A percentile compares a stretch with the other conserved stretches of the same genome.
These are phyloP conservation scores for Ariopsis seemanni DNA, from an alignment of 2,113 vertebrate species.

Conservation along the genomic window DNA sequence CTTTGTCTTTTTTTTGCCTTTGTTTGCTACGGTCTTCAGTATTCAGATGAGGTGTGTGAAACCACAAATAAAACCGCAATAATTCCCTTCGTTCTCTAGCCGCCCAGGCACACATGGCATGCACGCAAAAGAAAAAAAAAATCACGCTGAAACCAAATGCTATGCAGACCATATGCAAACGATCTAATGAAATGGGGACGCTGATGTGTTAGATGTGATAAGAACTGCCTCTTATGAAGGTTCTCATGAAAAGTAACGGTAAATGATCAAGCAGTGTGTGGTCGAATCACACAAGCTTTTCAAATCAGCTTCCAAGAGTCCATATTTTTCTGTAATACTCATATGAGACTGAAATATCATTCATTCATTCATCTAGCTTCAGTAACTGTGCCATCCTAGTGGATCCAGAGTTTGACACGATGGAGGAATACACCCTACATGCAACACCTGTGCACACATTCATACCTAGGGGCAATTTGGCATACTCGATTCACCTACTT, in stretches of 20 bases:
- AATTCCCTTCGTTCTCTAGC: conserved; percentile 63
- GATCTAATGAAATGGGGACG: background rate
- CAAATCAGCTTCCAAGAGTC: background rate
- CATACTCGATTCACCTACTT: background rate
- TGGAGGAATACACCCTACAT: background rate
- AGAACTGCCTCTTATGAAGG: background rate
- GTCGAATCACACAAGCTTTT: background rate
- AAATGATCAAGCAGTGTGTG: background rate
- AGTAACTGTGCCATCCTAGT: background rate
- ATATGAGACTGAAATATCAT: background rate
- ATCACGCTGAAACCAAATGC: conserved; percentile 16
- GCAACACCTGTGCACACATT: background rate
- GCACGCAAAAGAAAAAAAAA: conserved; percentile 26
- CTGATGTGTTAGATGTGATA: background rate
- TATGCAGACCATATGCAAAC: conserved; percentile 24
- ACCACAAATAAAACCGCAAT: conserved; percentile 68
- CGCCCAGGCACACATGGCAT: conserved; percentile 52
- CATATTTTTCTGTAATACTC: background rate
- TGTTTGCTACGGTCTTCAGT: conserved; percentile 41
- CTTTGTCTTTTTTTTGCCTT: conserved; percentile 9
- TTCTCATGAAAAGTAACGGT: background rate
- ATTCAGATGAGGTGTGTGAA: conserved; percentile 54
- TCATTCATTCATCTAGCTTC: background rate
- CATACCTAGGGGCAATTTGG: background rate
- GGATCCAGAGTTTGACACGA: background rate